Evolutionary conservation across 30 jellyfish, hydroid and myxozoan species (phyloP), one percentile per base, ranked within the genome.

Genomic region (Clytia hemisphaerica): DNA sequence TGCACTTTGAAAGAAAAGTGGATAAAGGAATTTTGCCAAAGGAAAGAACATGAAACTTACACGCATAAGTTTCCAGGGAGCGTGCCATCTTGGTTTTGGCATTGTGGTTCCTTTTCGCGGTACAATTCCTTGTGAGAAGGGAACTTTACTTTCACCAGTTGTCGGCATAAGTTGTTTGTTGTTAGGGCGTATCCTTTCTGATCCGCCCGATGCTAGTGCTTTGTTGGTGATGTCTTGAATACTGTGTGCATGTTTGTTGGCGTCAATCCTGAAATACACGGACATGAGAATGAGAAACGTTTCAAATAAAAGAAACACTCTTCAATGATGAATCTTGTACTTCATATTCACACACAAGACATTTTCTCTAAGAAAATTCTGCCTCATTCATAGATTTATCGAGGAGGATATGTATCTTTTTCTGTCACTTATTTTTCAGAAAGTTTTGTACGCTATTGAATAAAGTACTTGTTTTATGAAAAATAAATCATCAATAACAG

Each of bases 31-130:
- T n/a, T n/a, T n/a, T n/a, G n/a, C n/a, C n/a, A n/a, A n/a, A n/a
- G n/a, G n/a, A n/a, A n/a, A n/a, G n/a, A n/a, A n/a, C n/a, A n/a
- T n/a, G n/a, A n/a, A n/a, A n/a, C 80, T 77, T 66, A 92, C 99
- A 70, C 95, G 48, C 95, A 83, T 92, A 21, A 92, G 84, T 69
- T 92, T 92, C 99, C 99, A 92, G 12, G 99, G 99, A 45, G 95
- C 92, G 75, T 92, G 99, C 99, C 99, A 92, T 14, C 68, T 79
- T 12, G 99, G 99, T 73, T 92, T 92, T 5, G 99, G 99, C 94
- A 84, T 73, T 4, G 95, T 78, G 21, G 86, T 88, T n/a, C 95
- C 96, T 76, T 92, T 92, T 28, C 95, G 45, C 2, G 99, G 95
- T 38, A 92, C 93, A 57, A 92, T 55, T 6, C 99, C 99, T 61